Percentiles rank a stretch among this genome's conserved stretches.
Conservation (phyloP, 1,140 invertebrate genomes). For the Drosophila albomicans region DNA sequence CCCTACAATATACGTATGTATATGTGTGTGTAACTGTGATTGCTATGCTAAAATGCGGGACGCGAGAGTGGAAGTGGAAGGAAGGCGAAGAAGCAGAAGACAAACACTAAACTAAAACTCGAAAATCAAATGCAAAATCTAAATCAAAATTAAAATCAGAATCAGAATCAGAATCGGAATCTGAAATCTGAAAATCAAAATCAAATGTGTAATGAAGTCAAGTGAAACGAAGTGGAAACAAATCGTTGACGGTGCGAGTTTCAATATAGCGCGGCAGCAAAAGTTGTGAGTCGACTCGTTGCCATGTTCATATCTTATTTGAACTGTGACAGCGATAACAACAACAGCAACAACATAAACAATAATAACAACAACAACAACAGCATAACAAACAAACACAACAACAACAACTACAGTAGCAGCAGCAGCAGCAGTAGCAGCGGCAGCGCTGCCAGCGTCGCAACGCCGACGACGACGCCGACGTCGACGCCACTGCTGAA, state of each 20-base stretch:
- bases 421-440: conserved; percentile 17
- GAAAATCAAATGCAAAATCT: conserved; percentile 9
- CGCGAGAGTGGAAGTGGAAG: background rate
- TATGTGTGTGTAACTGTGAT: conserved; percentile 2
- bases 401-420: conserved; percentile 16
- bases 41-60: background rate
- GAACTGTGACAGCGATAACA: conserved; percentile 64
- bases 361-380: conserved; percentile 4
- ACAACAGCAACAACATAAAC: conserved; percentile 29
- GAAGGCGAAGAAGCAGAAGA: background rate
- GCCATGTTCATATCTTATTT: conserved; percentile 83
- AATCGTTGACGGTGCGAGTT: conserved; percentile 7
- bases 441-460: conserved; percentile 27
- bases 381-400: conserved; percentile 20
- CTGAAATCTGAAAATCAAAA: conserved; percentile 8
- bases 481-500: conserved; percentile 51
- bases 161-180: conserved; percentile 1
- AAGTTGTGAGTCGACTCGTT: conserved; percentile 13
- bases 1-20: background rate
- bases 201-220: conserved; percentile 62
- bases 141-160: conserved; percentile 9
- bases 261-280: background rate
- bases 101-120: conserved; percentile 6
- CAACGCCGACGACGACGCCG: conserved; percentile 38
- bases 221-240: conserved; percentile 56